Conservation (phyloP, 1,140 invertebrate species). For the Drosophila rufa region DNA sequence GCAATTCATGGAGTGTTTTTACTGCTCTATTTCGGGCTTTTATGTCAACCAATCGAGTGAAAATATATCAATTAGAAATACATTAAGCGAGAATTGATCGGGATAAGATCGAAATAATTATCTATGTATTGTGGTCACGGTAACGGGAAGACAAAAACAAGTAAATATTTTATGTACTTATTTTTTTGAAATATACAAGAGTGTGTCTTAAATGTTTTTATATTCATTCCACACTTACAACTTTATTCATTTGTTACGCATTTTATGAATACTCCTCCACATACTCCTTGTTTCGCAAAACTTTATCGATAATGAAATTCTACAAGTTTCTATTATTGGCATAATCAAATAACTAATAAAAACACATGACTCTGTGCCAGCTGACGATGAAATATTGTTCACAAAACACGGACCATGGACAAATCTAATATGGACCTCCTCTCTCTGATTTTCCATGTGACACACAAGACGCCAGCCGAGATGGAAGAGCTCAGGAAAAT, state of each 20-base stretch:
- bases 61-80: constrained; percentile 63
- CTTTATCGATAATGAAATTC: constrained; percentile 78
- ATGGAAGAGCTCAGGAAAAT: constrained; percentile 53
- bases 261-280: constrained; percentile 34
- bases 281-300: constrained; percentile 38
- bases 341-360: constrained; percentile 79
- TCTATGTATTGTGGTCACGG: constrained; percentile 1
- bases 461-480: constrained; percentile 33
- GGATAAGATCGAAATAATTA: constrained; percentile 45
- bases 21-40: constrained; percentile 8
- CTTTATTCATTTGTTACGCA: constrained; percentile 10
- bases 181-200: background rate
- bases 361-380: constrained; percentile 52
- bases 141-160: background rate
- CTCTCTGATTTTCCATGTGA: constrained; percentile 26
- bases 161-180: too few species aligned
- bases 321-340: constrained; percentile 77
- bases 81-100: constrained; percentile 47
- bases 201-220: constrained; percentile 4
- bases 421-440: constrained; percentile 59
- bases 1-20: constrained; percentile 46
- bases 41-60: constrained; percentile 44
- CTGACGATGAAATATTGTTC: constrained; percentile 79
- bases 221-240: constrained; percentile 9
- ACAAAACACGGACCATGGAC: constrained; percentile 45